Conservation (phyloP, 1,140 invertebrate genomes). For the Heliothis subflexa region DNA sequence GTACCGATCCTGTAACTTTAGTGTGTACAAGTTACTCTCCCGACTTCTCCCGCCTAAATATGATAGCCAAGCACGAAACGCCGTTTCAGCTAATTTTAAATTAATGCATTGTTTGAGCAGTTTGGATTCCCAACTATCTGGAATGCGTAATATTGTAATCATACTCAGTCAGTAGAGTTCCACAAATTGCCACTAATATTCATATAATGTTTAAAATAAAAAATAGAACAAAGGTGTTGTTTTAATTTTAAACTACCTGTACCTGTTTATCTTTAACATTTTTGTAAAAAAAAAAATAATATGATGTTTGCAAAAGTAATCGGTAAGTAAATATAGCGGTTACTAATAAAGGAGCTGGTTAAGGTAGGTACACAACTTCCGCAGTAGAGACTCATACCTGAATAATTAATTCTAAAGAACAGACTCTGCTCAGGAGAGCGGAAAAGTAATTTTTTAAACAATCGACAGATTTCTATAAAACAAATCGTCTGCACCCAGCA, state of each 20-base stretch:
- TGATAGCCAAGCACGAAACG: slow-evolving; percentile 20
- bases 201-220: slow-evolving; percentile 54
- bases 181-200: slow-evolving; percentile 51
- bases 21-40: slow-evolving; percentile 18
- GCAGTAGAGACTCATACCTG: too few relatives aligned
- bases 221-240: slow-evolving; percentile 41
- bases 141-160: slow-evolving; percentile 41
- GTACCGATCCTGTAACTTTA: slow-evolving; percentile 26
- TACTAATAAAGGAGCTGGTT: too few relatives aligned
- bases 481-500: too few relatives aligned
- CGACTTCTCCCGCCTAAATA: slow-evolving; percentile 23
- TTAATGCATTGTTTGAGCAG: slow-evolving; percentile 22
- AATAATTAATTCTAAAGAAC: too few relatives aligned
- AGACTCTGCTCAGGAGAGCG: too few relatives aligned
- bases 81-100: slow-evolving; percentile 23
- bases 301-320: background rate
- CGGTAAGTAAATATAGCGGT: too few relatives aligned
- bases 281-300: background rate
- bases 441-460: too few relatives aligned
- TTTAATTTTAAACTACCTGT: background rate
- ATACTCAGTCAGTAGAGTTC: slow-evolving; percentile 49
- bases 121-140: slow-evolving; percentile 11
- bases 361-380: too few relatives aligned
- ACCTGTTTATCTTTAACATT: background rate
- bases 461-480: too few relatives aligned